Evolutionary conservation across 2,113 vertebrate genomes (phyloP), one percentile per base, ranked within the genome.

Genomic region (Bos taurus): DNA sequence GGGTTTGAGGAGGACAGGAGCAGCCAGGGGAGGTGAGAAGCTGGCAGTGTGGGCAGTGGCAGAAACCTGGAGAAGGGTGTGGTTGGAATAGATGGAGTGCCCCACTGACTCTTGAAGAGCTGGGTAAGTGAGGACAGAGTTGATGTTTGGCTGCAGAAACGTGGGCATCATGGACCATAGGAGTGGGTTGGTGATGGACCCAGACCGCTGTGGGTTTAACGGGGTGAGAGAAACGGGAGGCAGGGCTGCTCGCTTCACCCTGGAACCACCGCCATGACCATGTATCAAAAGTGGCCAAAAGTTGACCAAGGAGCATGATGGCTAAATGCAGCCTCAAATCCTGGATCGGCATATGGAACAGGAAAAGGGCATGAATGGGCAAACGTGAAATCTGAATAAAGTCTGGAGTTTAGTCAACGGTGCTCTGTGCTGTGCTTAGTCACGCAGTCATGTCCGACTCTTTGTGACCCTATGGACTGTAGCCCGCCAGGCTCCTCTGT

Each of bases 91-190:
- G 83, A 87, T 8, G 12, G 54, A 9, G 33, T 1, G 43, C 28
- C 15, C 43, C 28, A 36, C 48, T 23, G 30, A 59, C 57, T n/a
- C 23, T n/a, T 26, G 56, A 78, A 64, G 46, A 48, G 8, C 4
- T 28, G 52, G 46, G 52, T 12, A n/a, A 30, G 15, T 19, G 25
- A 77, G 78, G 88, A 30, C 52, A 60, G 77, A 64, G 36, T 1
- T 12, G 94, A 54, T 48, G 36, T 91, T 28, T n/a, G 60, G 57
- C 21, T 46, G 71, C 67, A 48, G 59, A 82, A 25, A 28, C 1
- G 0, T 9, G 19, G 92, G 48, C 9, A 0, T 59, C 28, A 0
- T 1, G 8, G 59, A 17, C 52, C n/a, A 26, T 3, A 33, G 74
- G 30, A 52, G 50, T 4, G 28, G 64, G 23, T 48, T 28, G 30